Evolutionary conservation across 2,888 invertebrate species (phyloP), one percentile per base, ranked within the genome.

Genomic region (Drosophila ezoana): DNA sequence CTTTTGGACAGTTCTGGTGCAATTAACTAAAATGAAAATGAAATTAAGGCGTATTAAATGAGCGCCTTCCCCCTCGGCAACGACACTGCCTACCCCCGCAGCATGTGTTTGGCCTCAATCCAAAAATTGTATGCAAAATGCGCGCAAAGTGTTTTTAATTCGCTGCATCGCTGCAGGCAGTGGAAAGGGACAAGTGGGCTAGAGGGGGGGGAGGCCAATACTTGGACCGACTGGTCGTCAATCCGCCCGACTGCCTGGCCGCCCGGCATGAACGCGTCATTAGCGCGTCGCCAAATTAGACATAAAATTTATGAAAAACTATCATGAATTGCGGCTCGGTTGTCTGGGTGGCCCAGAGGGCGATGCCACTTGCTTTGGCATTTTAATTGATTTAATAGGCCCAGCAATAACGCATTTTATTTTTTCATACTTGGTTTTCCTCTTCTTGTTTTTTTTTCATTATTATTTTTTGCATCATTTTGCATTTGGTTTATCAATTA

Each of bases 401-500:
- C 9, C 48, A 32, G 20, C 56, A n/a, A 57, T 41, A 20, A 38
- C 35, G 51, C 16, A 54, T 18, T 18, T 35, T 5, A 52, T 38
- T 23, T 41, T 13, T 33, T 28, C 28, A 41, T 16, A 48, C 45
- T 49, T 45, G 23, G 37, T 48, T 56, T 28, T 40, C 33, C 16
- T 1, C 37, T 48, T 62, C 52, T 41, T 52, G 48, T 57, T 53
- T 52, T 51, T 57, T 53, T 20, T 13, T 43, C 18, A 37, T 35
- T 32, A 41, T 40, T 14, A 11, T 38, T 54, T 48, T 59, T 65
- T 71, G 71, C 45, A 43, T 76, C 65, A 71, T 60, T 76, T 79
- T 78, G 76, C 77, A 77, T 77, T 77, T 71, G 75, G 74, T 77
- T 83, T 83, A 83, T 83, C 83, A 83, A 87, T 87, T 85, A 87